Evolutionary conservation across 2,113 vertebrate species (phyloP).

Genomic region (Lampris megalopsis): DNA sequence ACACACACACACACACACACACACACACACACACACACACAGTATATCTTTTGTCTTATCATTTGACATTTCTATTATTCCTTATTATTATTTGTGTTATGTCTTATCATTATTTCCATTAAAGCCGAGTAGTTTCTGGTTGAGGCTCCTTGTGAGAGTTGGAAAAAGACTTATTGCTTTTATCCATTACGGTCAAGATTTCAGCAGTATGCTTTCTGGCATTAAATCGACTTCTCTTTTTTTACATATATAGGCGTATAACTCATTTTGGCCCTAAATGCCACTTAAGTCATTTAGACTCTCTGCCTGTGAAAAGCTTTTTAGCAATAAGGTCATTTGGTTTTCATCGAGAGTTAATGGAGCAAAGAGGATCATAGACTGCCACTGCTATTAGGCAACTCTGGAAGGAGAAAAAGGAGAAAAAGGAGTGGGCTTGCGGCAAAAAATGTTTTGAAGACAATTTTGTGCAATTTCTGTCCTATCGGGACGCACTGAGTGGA

Average conservation of each 20-base stretch:
- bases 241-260: conserved; percentile 32
- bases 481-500: too few species aligned
- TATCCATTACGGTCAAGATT: conserved; percentile 15
- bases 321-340: conserved; percentile 49
- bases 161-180: conserved; percentile 35
- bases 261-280: conserved; percentile 13
- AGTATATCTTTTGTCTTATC: not conserved
- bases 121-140: not conserved
- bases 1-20: conserved; percentile 1
- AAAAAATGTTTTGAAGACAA: too few species aligned
- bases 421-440: too few species aligned
- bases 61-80: too few species aligned
- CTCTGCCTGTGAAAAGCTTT: conserved; percentile 14
- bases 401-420: conserved; percentile 15
- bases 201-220: conserved; percentile 1
- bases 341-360: conserved; percentile 60
- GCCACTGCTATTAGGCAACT: conserved; percentile 32
- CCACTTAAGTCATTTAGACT: conserved; percentile 12
- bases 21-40: not conserved
- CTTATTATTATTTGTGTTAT: too few species aligned
- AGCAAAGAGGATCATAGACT: conserved; percentile 52
- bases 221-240: conserved; percentile 5
- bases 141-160: conserved; percentile 30
- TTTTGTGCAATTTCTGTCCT: too few species aligned
- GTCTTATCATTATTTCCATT: too few species aligned